A percentile compares a stretch with the other conserved stretches of the same genome.
These are phyloP conservation scores for Eupithecia insigniata DNA, from an alignment of 2,888 invertebrate species.

Conservation along the genomic window DNA sequence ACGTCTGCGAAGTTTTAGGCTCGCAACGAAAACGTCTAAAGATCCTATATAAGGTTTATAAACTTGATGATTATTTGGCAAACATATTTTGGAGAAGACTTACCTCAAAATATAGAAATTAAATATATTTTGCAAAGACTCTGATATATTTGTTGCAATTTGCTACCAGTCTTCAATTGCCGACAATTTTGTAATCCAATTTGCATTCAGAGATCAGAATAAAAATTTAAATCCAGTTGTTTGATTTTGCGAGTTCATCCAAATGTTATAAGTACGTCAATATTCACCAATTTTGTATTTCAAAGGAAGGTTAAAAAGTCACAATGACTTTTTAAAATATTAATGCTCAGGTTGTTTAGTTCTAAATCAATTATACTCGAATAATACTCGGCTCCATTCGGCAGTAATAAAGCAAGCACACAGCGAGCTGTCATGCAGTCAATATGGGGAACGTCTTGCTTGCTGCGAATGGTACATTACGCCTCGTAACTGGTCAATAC, in stretches of 20 bases:
- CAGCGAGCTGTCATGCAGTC: too few species aligned
- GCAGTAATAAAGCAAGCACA: too few species aligned
- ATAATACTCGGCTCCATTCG: not conserved
- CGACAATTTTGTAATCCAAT: not conserved
- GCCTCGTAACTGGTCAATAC: too few species aligned
- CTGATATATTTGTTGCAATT: not conserved
- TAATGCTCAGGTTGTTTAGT: not conserved
- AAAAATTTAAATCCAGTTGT: not conserved
- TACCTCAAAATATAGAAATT: not conserved
- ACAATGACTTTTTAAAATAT: not conserved
- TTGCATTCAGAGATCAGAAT: not conserved
- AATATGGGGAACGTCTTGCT: too few species aligned
- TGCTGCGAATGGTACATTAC: too few species aligned
- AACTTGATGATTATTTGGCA: not conserved
- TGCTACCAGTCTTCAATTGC: not conserved
- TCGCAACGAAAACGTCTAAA: not conserved
- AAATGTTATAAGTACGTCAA: not conserved
- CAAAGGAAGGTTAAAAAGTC: not conserved
- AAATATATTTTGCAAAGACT: not conserved
- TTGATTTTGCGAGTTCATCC: not conserved
- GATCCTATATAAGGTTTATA: not conserved
- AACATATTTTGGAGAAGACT: not conserved
- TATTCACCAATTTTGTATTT: not conserved
- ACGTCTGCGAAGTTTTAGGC: slow-evolving; percentile 1
- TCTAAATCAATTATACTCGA: not conserved